Base-by-base conservation (phyloP, 1,140 invertebrate genomes). In the Pectinophora gossypiella region DNA sequence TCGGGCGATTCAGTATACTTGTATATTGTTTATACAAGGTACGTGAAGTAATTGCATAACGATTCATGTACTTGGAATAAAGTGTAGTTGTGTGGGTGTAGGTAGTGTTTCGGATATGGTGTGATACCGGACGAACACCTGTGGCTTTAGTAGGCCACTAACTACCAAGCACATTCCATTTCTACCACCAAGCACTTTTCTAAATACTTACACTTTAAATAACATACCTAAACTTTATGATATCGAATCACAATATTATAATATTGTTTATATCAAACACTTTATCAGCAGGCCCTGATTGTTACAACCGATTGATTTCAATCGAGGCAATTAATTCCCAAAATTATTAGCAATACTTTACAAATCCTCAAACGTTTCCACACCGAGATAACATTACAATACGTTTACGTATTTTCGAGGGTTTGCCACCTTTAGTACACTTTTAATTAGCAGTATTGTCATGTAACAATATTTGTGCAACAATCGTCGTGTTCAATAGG, bases 91-190 rank as follows among this genome's bases (percentile, higher is more conserved):
- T 3, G n/a, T 32, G 27, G 9, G 6, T 3, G 27, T 32, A 32
- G 27, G 9, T 2, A 40, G 3, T 18, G 63, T 63, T 75, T 79
- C 62, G 72, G 71, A 68, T 66, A 71, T 73, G 70, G 64, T 56
- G 54, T 64, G 68, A 69, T 60, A 76, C 78, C 83, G 83, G 83
- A 86, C 79, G 80, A 75, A 72, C 83, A 86, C 83, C 83, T 86
- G 83, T 76, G 71, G 53, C 61, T 69, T 70, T 55, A 57, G 49
- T 68, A 20, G 63, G 60, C 60, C 64, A 67, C 13, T 50, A 56
- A 52, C 57, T 40, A 57, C 61, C 54, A 51, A 56, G 60, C 72
- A 63, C 68, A 82, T 79, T 79, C 72, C 72, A 62, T 59, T 54
- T 64, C 48, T 43, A 32, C 23, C 48, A 38, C 16, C 27, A 32